Conservation (phyloP, 53 echinoderm and acorn worm species). For the Henricia sp. region DNA sequence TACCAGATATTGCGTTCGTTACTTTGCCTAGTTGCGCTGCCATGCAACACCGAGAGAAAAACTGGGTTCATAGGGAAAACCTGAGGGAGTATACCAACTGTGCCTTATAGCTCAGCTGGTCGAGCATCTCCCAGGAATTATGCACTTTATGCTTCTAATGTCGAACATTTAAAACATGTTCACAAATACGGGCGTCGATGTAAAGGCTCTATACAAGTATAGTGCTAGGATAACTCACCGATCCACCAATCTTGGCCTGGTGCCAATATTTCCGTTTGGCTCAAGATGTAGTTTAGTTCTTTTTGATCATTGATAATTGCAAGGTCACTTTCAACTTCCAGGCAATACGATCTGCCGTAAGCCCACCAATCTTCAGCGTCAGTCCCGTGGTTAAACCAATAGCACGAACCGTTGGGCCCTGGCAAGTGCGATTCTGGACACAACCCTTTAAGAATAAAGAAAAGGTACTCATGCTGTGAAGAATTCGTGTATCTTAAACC, state of each 20-base stretch:
- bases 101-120: neutral
- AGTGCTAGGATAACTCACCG: constrained; percentile 43
- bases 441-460: constrained; percentile 5
- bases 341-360: neutral
- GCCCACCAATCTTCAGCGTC: neutral
- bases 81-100: no score
- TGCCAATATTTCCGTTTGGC: constrained; percentile 53
- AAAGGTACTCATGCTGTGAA: neutral
- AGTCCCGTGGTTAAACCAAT: constrained; percentile 39
- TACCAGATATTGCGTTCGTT: no score
- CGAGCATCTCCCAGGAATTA: neutral
- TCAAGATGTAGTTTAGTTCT: constrained; percentile 69
- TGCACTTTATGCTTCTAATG: neutral
- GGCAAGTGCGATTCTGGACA: constrained; percentile 59
- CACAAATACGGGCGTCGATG: neutral
- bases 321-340: constrained; percentile 56
- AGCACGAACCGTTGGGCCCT: constrained; percentile 63
- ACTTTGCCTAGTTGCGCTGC: no score
- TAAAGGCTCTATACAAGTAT: neutral
- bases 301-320: constrained; percentile 68
- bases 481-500: no score
- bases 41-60: no score
- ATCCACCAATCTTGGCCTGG: constrained; percentile 72
- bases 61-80: no score
- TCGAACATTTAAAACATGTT: neutral